phyloP scores from a whole-genome alignment of 2,888 invertebrate genomes.

The Drosophila yooni region DNA sequence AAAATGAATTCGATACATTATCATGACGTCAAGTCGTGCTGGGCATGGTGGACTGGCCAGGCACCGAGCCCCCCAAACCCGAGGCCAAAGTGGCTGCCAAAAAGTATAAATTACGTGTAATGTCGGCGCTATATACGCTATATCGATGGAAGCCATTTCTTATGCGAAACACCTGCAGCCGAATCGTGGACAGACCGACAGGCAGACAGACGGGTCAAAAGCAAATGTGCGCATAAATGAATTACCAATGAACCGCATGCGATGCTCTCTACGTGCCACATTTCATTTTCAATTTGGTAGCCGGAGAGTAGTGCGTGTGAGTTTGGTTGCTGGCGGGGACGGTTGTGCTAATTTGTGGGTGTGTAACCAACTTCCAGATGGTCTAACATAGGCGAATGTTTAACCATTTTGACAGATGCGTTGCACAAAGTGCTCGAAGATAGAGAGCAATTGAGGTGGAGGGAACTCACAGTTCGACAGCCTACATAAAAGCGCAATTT shows the following conservation, averaged over 20 bases:
- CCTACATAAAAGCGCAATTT: slow-evolving; percentile 79
- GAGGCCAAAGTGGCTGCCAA: slow-evolving; percentile 69
- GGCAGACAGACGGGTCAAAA: slow-evolving; percentile 19
- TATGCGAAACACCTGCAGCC: slow-evolving; percentile 75
- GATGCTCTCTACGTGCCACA: slow-evolving; percentile 53
- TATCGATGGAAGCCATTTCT: slow-evolving; percentile 75
- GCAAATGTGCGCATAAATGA: slow-evolving; percentile 79
- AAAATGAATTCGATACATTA: slow-evolving; percentile 81
- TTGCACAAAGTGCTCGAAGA: slow-evolving; percentile 26
- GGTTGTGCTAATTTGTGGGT: slow-evolving; percentile 63
- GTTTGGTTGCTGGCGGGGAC: neutral
- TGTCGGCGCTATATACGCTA: slow-evolving; percentile 49
- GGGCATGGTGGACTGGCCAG: slow-evolving; percentile 51
- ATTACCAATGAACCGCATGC: slow-evolving; percentile 79
- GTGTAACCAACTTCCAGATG: slow-evolving; percentile 43
- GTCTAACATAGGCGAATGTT: slow-evolving; percentile 45
- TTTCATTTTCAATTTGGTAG: slow-evolving; percentile 76
- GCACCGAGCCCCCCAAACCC: neutral
- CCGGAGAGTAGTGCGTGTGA: neutral
- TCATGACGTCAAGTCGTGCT: slow-evolving; percentile 79
- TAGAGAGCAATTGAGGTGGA: neutral
- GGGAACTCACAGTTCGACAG: slow-evolving; percentile 60
- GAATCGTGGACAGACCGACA: slow-evolving; percentile 10
- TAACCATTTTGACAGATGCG: slow-evolving; percentile 70
- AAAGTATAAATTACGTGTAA: slow-evolving; percentile 77